phyloP scores from a whole-genome alignment of 1,140 invertebrate species.

The Berghia stephanieae region DNA sequence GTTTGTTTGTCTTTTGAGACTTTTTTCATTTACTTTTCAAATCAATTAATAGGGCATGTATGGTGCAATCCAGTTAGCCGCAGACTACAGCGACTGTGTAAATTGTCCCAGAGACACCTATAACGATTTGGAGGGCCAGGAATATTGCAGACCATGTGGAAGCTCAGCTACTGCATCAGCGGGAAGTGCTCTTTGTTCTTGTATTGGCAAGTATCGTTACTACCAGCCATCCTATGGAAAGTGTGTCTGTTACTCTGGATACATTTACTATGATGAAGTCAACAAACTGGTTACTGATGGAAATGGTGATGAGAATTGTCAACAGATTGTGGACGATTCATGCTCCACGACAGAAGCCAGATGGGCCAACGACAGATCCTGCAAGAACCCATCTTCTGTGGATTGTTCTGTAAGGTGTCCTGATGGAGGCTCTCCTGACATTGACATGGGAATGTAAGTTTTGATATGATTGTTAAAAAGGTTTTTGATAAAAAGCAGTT shows the following conservation, averaged over 20 bases:
- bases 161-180: conserved; percentile 45
- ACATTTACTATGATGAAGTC: conserved; percentile 59
- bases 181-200: conserved; percentile 49
- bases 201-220: conserved; percentile 52
- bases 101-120: conserved; percentile 51
- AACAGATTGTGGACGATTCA: conserved; percentile 50
- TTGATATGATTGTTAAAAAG: neutral
- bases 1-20: no score
- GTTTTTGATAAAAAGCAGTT: no score
- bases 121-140: conserved; percentile 49
- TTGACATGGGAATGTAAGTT: conserved; percentile 52
- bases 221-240: conserved; percentile 55
- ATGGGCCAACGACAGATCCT: conserved; percentile 41
- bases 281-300: conserved; percentile 39
- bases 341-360: conserved; percentile 49
- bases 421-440: conserved; percentile 32
- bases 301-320: conserved; percentile 56
- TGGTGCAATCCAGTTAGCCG: conserved; percentile 27
- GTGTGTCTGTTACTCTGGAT: conserved; percentile 55
- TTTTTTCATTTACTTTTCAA: no score
- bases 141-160: conserved; percentile 56
- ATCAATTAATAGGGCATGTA: conserved; percentile 6
- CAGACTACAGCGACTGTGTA: conserved; percentile 45
- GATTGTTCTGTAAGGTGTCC: conserved; percentile 46
- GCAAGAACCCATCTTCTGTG: conserved; percentile 39